Evolutionary conservation across 2,888 invertebrate genomes (phyloP), one percentile per base, ranked within the genome.

Genomic region (Polyommatus iphigenia): DNA sequence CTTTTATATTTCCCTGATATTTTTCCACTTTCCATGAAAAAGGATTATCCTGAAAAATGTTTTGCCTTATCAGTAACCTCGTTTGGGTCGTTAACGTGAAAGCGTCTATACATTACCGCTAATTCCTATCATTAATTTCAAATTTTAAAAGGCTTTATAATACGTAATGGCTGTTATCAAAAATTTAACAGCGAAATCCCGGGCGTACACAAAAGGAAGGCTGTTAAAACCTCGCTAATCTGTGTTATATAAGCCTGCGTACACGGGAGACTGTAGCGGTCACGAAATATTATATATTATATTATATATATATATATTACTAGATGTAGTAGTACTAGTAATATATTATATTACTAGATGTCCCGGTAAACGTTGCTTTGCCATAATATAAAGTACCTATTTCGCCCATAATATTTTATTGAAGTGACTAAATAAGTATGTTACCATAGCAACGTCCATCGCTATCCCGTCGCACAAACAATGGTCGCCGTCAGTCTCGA

Each of bases 131-230:
- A 62, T 62, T 62, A 62, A 62, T 62, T 62, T 62, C 3, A 3
- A 62, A 62, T 62, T 62, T 24, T 24, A 62, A 62, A 62, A 24
- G 62, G 24, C 62, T 62, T 62, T 24, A 62, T 24, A 59, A 7
- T 24, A 13, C 13, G 3, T 62, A 62, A 62, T 24, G 62, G 62
- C 13, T 62, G 24, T 62, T 62, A 62, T 62, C 62, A 62, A 62
- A 62, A 62, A 62, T 62, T 62, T 24, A 62, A 62, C 62, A 62
- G 62, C 24, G 24, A 62, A 62, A 62, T 24, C 62, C 62, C 62
- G n/a, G 10, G 24, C 24, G 62, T 62, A 62, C 24, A 62, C 24
- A 62, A 62, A 24, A 24, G 62, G 24, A 62, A 62, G 62, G 62
- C 62, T 62, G 24, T 62, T 62, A 62, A 62, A 62, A 10, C 24